A percentile compares a stretch with the other conserved stretches of the same genome.
These are phyloP conservation scores for Chromis chromis DNA, from an alignment of 2,797 vertebrate genomes.

Conservation along the genomic window DNA sequence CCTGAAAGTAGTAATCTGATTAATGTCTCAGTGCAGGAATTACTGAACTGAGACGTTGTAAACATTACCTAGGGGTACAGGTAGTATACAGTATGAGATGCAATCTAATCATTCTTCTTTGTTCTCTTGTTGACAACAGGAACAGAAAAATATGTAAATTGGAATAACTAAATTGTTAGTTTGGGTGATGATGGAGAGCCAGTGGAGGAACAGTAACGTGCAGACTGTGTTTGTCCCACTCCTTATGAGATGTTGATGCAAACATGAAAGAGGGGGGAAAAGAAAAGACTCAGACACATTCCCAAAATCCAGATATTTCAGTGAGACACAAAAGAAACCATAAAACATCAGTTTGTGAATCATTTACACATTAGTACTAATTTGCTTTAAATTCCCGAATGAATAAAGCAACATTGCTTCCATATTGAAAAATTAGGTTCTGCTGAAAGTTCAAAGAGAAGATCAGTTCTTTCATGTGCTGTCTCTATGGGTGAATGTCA, in stretches of 20 bases:
- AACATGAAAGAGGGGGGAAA: background rate
- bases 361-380: background rate
- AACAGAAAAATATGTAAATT: conserved; percentile 32
- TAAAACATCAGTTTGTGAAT: background rate
- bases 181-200: conserved; percentile 1
- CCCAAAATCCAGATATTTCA: background rate
- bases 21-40: conserved; percentile 18
- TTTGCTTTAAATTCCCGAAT: background rate
- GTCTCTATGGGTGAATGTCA: background rate
- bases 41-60: background rate
- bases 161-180: background rate
- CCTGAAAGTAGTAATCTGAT: conserved; percentile 23
- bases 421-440: background rate
- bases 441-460: background rate
- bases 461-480: background rate
- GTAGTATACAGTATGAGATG: conserved; percentile 4
- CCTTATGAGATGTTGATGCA: conserved; percentile 4
- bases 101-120: background rate
- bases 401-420: background rate
- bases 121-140: conserved; percentile 14
- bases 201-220: background rate
- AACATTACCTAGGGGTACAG: conserved; percentile 14
- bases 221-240: background rate
- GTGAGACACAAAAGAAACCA: background rate
- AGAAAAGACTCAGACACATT: too few relatives aligned